Base-by-base conservation (phyloP, 2,797 vertebrate genomes). In the Macropodus opercularis region DNA sequence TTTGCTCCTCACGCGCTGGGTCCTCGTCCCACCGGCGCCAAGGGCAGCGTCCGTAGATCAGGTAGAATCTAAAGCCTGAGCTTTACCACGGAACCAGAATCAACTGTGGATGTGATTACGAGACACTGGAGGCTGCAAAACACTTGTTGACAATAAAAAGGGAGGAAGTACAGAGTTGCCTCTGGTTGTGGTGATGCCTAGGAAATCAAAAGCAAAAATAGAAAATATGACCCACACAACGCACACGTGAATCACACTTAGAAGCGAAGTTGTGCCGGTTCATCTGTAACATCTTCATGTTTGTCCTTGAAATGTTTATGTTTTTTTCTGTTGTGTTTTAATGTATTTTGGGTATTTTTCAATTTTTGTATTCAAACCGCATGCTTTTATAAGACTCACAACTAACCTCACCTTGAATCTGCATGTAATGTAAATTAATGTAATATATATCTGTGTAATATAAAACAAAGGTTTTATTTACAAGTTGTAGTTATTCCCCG, bases 361-460 rank as follows among this genome's bases (percentile, higher is more conserved):
- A 34, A 13, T 44, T 51, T 66, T 75, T 29, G 50, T 43, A 59
- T 77, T 69, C 18, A 17, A 17, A 24, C 29, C 29, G 50, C 64
- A 69, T 64, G 61, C 31, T 13, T 71, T 63, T 55, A 18, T 27
- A 42, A 48, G 8, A n/a, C 22, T 50, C 18, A 11, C 3, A 11
- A 29, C 51, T 69, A 35, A 71, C 29, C 6, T 8, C 0, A 31
- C 26, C 0, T 12, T 15, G 18, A 27, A 32, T 44, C 51, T 69
- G 61, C 62, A 24, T 74, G 56, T 69, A 46, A 44, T 6, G 54
- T 68, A 71, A 24, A 56, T 57, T 67, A 46, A 55, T 18, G 49
- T 58, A 39, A 55, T 7, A 2, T 58, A 38, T 59, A 10, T 53
- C 35, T 56, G 5, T 63, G 51, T 62, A 34, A 64, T 8, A 60